Percentiles rank a stretch among this genome's conserved stretches.
Evolutionary conservation across 2,888 invertebrate species (phyloP).

Genomic region (Campaea margaritaria): DNA sequence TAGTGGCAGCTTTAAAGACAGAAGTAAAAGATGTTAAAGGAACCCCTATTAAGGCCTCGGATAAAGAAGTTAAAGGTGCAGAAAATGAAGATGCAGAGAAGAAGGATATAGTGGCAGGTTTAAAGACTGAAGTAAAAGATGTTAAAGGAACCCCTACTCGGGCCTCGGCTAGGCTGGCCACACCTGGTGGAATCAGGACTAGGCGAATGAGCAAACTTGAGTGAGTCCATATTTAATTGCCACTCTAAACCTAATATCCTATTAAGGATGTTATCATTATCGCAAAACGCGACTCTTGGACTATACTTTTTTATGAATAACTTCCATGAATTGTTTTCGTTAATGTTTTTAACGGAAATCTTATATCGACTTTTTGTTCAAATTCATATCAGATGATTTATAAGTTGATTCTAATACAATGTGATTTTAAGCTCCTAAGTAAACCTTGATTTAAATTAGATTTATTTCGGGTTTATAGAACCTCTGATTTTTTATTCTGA

Average conservation of each 20-base stretch:
- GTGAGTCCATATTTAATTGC: slow-evolving; percentile 29
- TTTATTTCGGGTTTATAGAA: no score
- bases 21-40: slow-evolving; percentile 19
- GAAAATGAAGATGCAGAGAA: slow-evolving; percentile 16
- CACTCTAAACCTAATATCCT: background rate
- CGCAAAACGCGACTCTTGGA: background rate
- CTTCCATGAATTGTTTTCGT: no score
- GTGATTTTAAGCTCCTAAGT: no score
- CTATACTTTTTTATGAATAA: no score
- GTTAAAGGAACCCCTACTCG: slow-evolving; percentile 57
- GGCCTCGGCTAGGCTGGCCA: slow-evolving; percentile 55
- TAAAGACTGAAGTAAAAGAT: slow-evolving; percentile 45
- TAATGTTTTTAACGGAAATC: no score
- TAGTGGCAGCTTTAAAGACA: slow-evolving; percentile 42
- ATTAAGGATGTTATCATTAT: no score
- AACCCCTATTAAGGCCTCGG: slow-evolving; percentile 54
- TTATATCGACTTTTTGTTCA: no score
- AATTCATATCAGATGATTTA: no score
- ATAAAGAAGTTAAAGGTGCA: slow-evolving; percentile 2
- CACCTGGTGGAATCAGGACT: slow-evolving; percentile 63
- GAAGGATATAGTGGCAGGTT: slow-evolving; percentile 38
- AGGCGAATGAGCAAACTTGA: slow-evolving; percentile 65
- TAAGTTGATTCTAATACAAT: no score
- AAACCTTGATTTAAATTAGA: no score
- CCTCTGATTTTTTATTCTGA: background rate